Base-by-base conservation (phyloP, 2,797 vertebrate genomes). In the Stomatorhinus walkeri region DNA sequence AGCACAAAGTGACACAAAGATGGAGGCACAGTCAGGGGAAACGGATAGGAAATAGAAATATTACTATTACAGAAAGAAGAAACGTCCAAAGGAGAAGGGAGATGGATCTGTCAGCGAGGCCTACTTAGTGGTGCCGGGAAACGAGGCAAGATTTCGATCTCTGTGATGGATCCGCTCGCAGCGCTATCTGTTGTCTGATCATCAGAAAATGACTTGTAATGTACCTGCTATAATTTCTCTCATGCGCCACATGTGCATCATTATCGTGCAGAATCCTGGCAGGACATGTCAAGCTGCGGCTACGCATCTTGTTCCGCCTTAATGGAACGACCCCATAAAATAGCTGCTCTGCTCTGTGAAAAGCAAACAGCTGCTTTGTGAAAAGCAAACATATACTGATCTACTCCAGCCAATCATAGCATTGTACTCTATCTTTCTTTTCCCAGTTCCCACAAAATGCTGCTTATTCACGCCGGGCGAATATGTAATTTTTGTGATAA, bases 211-310 rank as follows among this genome's bases (percentile, higher is more conserved):
- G 32, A 46, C 76, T 88, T 16, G 84, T 36, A 51, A 85, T 28
- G 22, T 19, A n/a, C 46, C 51, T 85, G 84, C n/a, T 19, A 85
- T 85, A 85, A 85, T 85, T 85, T 28, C 16, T 52, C 81, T 84
- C 46, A n/a, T 51, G 48, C 28, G 24, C 32, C 19, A 49, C 24
- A 32, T 49, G 4, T 16, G 19, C n/a, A 43, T 68, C 24, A 28
- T 68, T 28, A 88, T 36, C 16, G 3, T 28, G 28, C 32, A 19
- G 46, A 48, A 54, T 54, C 87, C 51, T 52, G 68, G 68, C 64
- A 79, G 24, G 14, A 36, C 22, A 28, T 5, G 10, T 36, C 16
- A 36, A 22, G 22, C 87, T 12, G 19, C 40, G 8, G 61, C 6
- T 48, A 28, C 16, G 9, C 19, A 5, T 48, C 64, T 54, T 54